Conservation (phyloP, 2,113 vertebrate genomes). For the Zingel zingel region DNA sequence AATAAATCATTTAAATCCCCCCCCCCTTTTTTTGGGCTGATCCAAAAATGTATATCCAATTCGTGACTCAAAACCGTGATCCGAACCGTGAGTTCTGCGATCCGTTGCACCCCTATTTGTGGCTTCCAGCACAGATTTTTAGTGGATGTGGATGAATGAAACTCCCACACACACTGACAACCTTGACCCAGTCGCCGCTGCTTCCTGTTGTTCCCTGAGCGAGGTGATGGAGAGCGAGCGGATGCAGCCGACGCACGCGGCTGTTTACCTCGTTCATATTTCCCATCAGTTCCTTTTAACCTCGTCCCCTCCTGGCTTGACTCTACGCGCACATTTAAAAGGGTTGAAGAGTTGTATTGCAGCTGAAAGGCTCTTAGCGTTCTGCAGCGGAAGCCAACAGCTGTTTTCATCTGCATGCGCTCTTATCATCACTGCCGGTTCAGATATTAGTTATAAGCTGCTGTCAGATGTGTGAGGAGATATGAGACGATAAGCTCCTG, state of each 20-base stretch:
- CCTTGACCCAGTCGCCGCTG: slow-evolving; percentile 52
- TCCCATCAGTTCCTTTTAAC: slow-evolving; percentile 33
- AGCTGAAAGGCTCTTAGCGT: slow-evolving; percentile 23
- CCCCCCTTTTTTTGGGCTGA: too few relatives aligned
- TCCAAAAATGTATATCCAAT: too few relatives aligned
- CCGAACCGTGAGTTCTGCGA: too few relatives aligned
- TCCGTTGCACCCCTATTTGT: too few relatives aligned
- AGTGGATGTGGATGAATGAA: slow-evolving; percentile 37
- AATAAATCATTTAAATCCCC: too few relatives aligned
- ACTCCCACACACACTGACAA: slow-evolving; percentile 17
- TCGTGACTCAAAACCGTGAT: too few relatives aligned
- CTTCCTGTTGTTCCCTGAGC: slow-evolving; percentile 66
- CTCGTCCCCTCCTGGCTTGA: slow-evolving; percentile 22
- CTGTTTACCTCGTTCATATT: slow-evolving; percentile 44
- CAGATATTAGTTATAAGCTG: slow-evolving; percentile 6
- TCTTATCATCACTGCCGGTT: neutral
- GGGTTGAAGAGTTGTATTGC: slow-evolving; percentile 36
- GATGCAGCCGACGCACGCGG: slow-evolving; percentile 27
- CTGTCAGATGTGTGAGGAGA: neutral
- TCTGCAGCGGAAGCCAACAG: neutral
- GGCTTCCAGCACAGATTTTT: neutral
- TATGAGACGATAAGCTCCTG: neutral
- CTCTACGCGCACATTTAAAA: neutral
- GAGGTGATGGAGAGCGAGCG: slow-evolving; percentile 43
- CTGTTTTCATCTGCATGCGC: neutral